A percentile compares a stretch with the other conserved stretches of the same genome.
These are phyloP conservation scores for Pseudochirops corinnae DNA, from an alignment of 2,797 vertebrate genomes.

Conservation along the genomic window DNA sequence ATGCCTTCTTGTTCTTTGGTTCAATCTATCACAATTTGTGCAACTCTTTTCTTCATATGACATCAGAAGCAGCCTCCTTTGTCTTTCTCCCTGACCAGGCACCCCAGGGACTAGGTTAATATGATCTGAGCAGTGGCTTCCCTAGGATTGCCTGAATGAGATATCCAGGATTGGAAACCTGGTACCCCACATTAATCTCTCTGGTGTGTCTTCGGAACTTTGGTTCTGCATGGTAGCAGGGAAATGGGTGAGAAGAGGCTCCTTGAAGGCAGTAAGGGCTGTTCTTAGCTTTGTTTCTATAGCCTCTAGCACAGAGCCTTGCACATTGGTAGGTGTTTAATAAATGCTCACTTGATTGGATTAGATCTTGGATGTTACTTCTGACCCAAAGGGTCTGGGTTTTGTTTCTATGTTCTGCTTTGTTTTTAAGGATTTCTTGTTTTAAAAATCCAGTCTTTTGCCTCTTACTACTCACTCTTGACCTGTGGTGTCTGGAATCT, in stretches of 20 bases:
- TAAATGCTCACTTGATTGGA: not conserved
- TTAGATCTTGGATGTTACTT: not conserved
- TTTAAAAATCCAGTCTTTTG: not conserved
- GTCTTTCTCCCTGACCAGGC: not conserved
- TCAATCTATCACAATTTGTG: not conserved
- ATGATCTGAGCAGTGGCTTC: not conserved
- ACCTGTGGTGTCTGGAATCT: not conserved
- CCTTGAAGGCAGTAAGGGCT: not conserved
- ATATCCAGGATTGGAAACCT: not conserved
- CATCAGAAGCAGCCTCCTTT: not conserved
- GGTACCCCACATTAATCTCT: not conserved
- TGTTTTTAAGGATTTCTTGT: not conserved
- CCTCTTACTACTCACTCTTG: not conserved
- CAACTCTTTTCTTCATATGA: not conserved
- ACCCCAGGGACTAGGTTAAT: fast-evolving
- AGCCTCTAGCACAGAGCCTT: not conserved
- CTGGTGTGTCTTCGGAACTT: not conserved
- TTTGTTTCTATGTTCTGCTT: not conserved
- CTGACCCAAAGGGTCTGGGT: not conserved
- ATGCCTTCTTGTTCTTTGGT: not conserved
- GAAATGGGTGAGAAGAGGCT: not conserved
- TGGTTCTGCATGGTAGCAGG: too few relatives aligned
- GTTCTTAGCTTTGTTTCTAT: not conserved
- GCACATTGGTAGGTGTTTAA: not conserved
- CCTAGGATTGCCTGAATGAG: not conserved